phyloP scores from a whole-genome alignment of 2,113 vertebrate species.

The Vulpes lagopus region DNA sequence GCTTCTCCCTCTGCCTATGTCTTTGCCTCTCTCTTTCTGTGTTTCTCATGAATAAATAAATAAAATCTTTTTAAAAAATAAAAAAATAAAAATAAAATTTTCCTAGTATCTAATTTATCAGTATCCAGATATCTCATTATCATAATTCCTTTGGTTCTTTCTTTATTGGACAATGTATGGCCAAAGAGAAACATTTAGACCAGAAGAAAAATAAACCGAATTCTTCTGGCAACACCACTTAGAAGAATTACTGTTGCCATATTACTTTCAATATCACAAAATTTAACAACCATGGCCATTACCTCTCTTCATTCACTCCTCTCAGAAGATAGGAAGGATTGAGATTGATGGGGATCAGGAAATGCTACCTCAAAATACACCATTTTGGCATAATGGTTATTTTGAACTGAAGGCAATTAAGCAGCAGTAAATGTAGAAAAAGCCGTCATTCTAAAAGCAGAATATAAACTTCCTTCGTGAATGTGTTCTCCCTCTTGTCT shows the following conservation, averaged over 20 bases:
- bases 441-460: neutral
- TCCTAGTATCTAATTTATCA: neutral
- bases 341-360: neutral
- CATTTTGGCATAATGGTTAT: neutral
- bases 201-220: neutral
- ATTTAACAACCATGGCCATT: neutral
- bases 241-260: neutral
- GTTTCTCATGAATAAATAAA: no score
- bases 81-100: neutral
- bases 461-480: neutral
- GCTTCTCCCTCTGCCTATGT: no score
- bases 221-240: neutral
- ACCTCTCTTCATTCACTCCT: neutral
- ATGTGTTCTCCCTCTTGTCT: neutral
- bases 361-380: neutral
- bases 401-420: neutral
- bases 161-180: neutral
- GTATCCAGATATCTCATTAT: neutral
- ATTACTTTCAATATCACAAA: neutral
- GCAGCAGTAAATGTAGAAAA: neutral
- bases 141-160: neutral
- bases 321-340: neutral
- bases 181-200: neutral
- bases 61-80: no score
- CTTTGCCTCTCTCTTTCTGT: no score